A percentile compares a stretch with the other conserved stretches of the same genome.
Conservation (phyloP, 2,797 vertebrate genomes). For the Spondyliosoma cantharus region DNA sequence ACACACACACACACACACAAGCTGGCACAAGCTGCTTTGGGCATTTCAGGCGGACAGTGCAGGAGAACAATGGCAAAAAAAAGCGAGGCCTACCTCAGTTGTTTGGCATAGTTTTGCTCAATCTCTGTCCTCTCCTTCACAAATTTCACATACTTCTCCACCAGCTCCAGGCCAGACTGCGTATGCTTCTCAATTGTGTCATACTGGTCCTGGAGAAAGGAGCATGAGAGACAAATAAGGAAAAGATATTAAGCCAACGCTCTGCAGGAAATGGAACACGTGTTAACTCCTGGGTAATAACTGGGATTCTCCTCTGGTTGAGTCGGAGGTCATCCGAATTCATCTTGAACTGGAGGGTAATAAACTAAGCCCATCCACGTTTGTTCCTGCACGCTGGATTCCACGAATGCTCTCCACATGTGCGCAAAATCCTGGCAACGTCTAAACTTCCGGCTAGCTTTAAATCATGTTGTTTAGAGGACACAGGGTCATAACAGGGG, state of each 20-base stretch:
- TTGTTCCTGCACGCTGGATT: slow-evolving; percentile 45
- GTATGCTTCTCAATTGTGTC: slow-evolving; percentile 93
- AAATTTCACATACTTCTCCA: slow-evolving; percentile 94
- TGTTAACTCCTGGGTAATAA: slow-evolving; percentile 34
- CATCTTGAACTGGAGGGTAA: slow-evolving; percentile 21
- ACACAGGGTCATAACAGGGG: slow-evolving; percentile 4
- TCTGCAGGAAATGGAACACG: slow-evolving; percentile 29
- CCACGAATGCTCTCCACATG: slow-evolving; percentile 56
- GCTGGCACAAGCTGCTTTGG: slow-evolving; percentile 25
- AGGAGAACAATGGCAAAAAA: slow-evolving; percentile 18
- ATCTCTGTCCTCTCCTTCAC: slow-evolving; percentile 93
- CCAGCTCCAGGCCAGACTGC: slow-evolving; percentile 91
- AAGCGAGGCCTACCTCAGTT: slow-evolving; percentile 86
- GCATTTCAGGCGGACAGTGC: slow-evolving; percentile 11
- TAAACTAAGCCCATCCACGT: slow-evolving; percentile 39
- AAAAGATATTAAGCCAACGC: slow-evolving; percentile 42
- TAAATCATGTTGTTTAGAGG: slow-evolving; percentile 51
- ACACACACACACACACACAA: slow-evolving; percentile 45
- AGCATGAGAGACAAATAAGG: slow-evolving; percentile 66
- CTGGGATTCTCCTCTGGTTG: slow-evolving; percentile 35
- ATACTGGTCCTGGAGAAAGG: slow-evolving; percentile 87
- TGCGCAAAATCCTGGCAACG: slow-evolving; percentile 36
- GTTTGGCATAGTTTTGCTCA: slow-evolving; percentile 92
- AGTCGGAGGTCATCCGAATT: slow-evolving; percentile 36
- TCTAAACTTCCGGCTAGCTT: slow-evolving; percentile 27